Evolutionary conservation across 2,113 vertebrate species (phyloP).

Genomic region (Mus spicilegus): DNA sequence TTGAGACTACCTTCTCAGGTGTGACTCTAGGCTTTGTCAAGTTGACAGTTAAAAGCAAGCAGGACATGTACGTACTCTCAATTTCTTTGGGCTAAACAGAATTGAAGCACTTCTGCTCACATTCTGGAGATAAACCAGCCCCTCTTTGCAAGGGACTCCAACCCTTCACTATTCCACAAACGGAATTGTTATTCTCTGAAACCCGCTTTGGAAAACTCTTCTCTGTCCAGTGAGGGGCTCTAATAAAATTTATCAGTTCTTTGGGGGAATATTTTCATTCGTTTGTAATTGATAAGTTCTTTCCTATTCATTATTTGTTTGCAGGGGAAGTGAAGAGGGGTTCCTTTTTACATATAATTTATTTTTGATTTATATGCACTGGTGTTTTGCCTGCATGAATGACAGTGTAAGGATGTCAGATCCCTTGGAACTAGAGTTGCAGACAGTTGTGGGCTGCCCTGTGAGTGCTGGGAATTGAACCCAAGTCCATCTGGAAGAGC

Average conservation of each 20-base stretch:
- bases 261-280: slow-evolving; percentile 52
- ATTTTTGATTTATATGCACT: too few relatives aligned
- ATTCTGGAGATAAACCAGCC: not conserved
- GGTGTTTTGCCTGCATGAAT: too few relatives aligned
- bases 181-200: slow-evolving; percentile 5
- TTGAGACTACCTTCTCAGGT: not conserved
- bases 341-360: not conserved
- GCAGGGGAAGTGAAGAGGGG: not conserved
- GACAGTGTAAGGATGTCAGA: too few relatives aligned
- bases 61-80: not conserved
- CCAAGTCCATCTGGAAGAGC: too few relatives aligned
- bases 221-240: not conserved
- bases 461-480: too few relatives aligned
- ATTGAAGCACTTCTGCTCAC: not conserved
- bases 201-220: not conserved
- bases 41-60: not conserved
- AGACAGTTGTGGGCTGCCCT: too few relatives aligned
- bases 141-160: not conserved
- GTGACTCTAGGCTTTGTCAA: not conserved
- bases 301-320: slow-evolving; percentile 51
- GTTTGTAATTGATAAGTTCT: slow-evolving; percentile 23
- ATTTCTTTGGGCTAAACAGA: not conserved
- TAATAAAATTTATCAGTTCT: slow-evolving; percentile 23
- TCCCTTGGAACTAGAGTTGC: too few relatives aligned
- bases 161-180: not conserved